Base-by-base conservation (phyloP, 2,113 vertebrate species). In the Elgaria multicarinata region DNA sequence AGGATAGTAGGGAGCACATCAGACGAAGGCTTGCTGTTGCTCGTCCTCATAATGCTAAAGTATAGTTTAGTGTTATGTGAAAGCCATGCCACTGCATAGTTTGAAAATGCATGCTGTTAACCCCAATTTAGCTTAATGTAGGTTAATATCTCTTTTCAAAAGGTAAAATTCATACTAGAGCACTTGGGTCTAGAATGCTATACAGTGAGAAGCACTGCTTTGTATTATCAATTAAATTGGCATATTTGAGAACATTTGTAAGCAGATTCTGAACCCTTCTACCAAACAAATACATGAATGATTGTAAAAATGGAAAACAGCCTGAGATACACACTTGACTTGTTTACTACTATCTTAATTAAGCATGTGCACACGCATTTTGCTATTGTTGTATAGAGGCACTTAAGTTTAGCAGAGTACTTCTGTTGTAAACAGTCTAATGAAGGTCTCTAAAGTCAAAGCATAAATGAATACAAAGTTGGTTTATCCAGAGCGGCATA, bases 381-480 rank as follows among this genome's bases (percentile, higher is more conserved):
- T 81, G 9, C 87, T 77, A 71, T 89, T 78, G 84, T 87, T 79
- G 42, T 10, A 71, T 69, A 64, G 74, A 91, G 90, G 86, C 86
- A 91, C 86, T 91, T 91, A 88, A 89, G 74, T 85, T 90, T 90
- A 74, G 82, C 75, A 72, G 86, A 91, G 64, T 77, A 62, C 81
- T 91, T 91, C 90, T 86, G 71, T 79, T 87, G 66, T 87, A 91
- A 87, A 91, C 90, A 91, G 86, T 84, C 74, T 91, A 75, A 44
- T 82, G 80, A 89, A 85, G 82, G 88, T 85, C 88, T 89, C 88
- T 85, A 78, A 85, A 89, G 36, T 77, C 44, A 89, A 74, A 85
- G 75, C 75, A 89, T 89, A 89, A 39, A 44, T 74, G 72, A 89
- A 85, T 89, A 85, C 62, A 77, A 89, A 89, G 82, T 85, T 89